A percentile compares a stretch with the other conserved stretches of the same genome.
phyloP scores from a whole-genome alignment of 92 coral and sea anemone species.

The Porites cylindrica region DNA sequence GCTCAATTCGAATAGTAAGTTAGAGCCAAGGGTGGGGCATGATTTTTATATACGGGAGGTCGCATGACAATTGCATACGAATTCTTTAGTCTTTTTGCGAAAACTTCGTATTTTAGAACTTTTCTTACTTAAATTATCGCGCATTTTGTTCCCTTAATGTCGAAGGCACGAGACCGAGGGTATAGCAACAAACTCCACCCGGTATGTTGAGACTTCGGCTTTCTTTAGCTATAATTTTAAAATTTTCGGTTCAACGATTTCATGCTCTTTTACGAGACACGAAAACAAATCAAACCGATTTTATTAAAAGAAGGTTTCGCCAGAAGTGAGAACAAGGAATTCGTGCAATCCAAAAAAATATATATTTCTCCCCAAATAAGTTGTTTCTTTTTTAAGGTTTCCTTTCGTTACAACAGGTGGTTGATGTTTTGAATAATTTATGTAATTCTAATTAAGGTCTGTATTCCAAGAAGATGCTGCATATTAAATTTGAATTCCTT shows the following conservation, averaged over 20 bases:
- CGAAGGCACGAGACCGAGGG: conserved; percentile 25
- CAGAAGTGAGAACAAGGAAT: not conserved
- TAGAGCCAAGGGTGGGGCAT: conserved; percentile 39
- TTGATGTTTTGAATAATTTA: conserved; percentile 69
- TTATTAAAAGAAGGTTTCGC: not conserved
- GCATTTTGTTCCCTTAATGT: not conserved
- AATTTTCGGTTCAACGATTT: not conserved
- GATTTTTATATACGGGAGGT: conserved; percentile 13
- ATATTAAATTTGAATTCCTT: not conserved
- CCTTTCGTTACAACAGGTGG: conserved; percentile 76
- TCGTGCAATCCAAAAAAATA: not conserved
- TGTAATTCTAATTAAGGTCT: conserved; percentile 51
- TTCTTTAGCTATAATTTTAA: not conserved
- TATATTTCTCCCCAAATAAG: not conserved
- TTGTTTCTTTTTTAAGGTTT: conserved; percentile 41
- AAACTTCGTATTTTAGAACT: not conserved
- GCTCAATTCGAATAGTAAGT: conserved; percentile 4
- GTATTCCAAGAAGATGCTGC: conserved; percentile 18
- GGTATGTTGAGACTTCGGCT: not conserved
- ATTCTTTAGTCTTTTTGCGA: not conserved
- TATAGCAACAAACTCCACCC: conserved; percentile 76
- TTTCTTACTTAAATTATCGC: not conserved
- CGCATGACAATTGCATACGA: conserved; percentile 14
- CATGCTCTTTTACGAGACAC: not conserved
- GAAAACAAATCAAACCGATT: not conserved